These are phyloP conservation scores for Rallus limicola DNA, from an alignment of 2,113 vertebrate genomes.

Conservation along the genomic window DNA sequence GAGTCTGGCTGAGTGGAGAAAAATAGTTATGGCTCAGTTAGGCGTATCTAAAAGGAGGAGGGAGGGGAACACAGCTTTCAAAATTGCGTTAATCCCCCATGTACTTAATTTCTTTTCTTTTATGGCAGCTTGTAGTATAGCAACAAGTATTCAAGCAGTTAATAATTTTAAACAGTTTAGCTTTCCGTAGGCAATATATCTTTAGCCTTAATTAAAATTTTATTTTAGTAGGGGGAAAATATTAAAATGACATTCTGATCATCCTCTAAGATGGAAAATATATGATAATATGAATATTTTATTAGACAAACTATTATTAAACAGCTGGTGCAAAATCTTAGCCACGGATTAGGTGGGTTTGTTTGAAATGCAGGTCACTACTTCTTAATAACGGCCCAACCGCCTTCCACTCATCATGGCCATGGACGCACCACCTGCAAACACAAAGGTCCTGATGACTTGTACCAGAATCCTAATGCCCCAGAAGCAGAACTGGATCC, in stretches of 20 bases:
- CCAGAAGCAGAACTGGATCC: neutral
- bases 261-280: conserved; percentile 67
- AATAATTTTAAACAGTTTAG: conserved; percentile 83
- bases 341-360: neutral
- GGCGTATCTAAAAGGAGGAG: conserved; percentile 87
- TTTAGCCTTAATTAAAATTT: conserved; percentile 82
- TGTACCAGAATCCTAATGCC: neutral
- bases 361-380: conserved; percentile 40
- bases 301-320: conserved; percentile 76
- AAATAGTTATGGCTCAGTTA: conserved; percentile 89
- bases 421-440: neutral
- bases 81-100: conserved; percentile 90
- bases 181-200: conserved; percentile 77
- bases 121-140: conserved; percentile 82
- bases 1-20: conserved; percentile 89
- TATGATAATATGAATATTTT: conserved; percentile 80
- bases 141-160: conserved; percentile 83
- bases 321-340: conserved; percentile 46
- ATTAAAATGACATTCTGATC: conserved; percentile 77
- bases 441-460: neutral
- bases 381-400: conserved; percentile 37
- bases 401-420: neutral
- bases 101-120: conserved; percentile 92
- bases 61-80: conserved; percentile 83
- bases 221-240: conserved; percentile 72